Base-by-base conservation (phyloP, 2,113 vertebrate species). In the Redunca redunca region DNA sequence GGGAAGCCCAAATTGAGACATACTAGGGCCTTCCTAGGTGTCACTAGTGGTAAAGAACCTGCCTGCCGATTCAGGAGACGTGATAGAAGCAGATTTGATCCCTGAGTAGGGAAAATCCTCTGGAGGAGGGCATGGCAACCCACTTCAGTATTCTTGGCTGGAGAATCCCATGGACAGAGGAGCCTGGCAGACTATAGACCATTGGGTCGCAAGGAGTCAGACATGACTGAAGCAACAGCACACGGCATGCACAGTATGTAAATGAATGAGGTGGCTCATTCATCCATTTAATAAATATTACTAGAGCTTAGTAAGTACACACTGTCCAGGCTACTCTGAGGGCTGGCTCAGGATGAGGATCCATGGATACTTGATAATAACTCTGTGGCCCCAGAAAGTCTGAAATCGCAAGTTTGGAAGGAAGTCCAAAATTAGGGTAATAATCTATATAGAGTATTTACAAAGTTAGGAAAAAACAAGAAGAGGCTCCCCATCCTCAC, bases 151-250 rank as follows among this genome's bases (percentile, higher is more conserved):
- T 36, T 71, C n/a, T 71, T 40, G 67, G 19, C 19, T 71, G n/a
- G 67, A 40, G 67, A 71, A 71, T 36, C 67, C n/a, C 5, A 71
- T 71, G 67, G 67, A 71, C 67, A 71, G n/a, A 40, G n/a, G 67
- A 71, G 19, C 17, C 67, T 71, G 67, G n/a, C 17, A 0, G 19
- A 17, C n/a, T 36, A 71, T 10, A 71, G n/a, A 5, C n/a, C n/a
- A 40, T 0, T 21, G 64, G n/a, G n/a, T 71, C 2, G 0, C n/a
- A 36, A 36, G 36, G 67, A 40, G 19, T 71, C 5, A 4, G n/a
- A 71, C n/a, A 71, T 0, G 0, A 12, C n/a, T 71, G 19, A 71
- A 71, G 67, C 67, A 40, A 21, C 67, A 71, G 19, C 67, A 71
- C 19, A 40, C 67, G 23, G n/a, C 19, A 6, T 71, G 67, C 19